A percentile compares a stretch with the other conserved stretches of the same genome.
These are phyloP conservation scores for Acleris cristana DNA, from an alignment of 2,888 invertebrate species.

Conservation along the genomic window DNA sequence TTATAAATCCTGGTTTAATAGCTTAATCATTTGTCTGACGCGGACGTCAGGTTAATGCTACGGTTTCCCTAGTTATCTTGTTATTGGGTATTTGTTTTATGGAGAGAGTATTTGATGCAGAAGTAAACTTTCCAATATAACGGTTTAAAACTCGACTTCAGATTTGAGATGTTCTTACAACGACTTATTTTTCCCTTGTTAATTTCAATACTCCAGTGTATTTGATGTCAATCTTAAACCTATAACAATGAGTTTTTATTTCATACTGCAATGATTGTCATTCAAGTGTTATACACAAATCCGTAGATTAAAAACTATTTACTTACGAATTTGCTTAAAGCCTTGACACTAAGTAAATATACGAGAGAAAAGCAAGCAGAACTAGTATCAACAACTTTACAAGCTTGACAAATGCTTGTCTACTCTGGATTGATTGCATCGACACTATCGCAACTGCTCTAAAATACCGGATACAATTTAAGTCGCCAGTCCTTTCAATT, in stretches of 20 bases:
- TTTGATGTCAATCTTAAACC: no score
- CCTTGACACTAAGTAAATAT: no score
- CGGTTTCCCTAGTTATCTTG: conserved; percentile 21
- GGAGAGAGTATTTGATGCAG: conserved; percentile 12
- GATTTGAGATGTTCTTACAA: neutral
- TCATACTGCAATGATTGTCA: no score
- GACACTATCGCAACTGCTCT: conserved; percentile 19
- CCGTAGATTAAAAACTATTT: no score
- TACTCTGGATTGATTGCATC: conserved; percentile 18
- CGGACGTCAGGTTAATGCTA: conserved; percentile 22
- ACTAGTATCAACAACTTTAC: neutral
- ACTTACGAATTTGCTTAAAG: no score
- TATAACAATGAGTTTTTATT: no score
- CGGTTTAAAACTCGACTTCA: neutral
- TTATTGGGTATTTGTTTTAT: conserved; percentile 23
- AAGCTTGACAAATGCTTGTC: conserved; percentile 15
- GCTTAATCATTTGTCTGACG: conserved; percentile 40
- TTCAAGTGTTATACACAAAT: no score
- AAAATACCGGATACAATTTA: conserved; percentile 44
- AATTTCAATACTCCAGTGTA: no score
- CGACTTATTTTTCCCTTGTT: no score
- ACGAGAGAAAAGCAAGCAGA: neutral
- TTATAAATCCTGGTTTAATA: conserved; percentile 35
- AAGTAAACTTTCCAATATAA: neutral
- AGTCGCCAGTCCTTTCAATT: conserved; percentile 60